These are phyloP conservation scores for Drosophila longiperda DNA, from an alignment of 2,888 invertebrate species.

Conservation along the genomic window DNA sequence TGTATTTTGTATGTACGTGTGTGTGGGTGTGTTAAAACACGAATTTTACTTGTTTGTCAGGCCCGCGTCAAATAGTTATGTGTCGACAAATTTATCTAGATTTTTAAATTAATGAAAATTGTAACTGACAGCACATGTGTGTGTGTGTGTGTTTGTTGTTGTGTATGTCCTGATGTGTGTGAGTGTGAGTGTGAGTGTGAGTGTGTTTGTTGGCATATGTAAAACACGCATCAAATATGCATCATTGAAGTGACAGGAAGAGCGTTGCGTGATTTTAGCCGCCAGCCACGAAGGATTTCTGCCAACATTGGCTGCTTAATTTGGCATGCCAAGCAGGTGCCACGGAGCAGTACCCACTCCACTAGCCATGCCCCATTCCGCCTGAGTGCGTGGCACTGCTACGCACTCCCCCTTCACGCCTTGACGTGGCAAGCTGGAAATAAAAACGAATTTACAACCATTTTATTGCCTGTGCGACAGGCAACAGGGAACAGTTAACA, in stretches of 20 bases:
- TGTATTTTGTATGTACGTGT: neutral
- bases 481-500: slow-evolving; percentile 43
- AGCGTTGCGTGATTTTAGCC: slow-evolving; percentile 60
- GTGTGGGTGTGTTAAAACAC: slow-evolving; percentile 23
- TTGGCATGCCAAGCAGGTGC: slow-evolving; percentile 76
- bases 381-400: neutral
- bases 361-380: neutral
- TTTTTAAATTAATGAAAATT: slow-evolving; percentile 80
- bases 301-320: slow-evolving; percentile 53
- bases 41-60: slow-evolving; percentile 36
- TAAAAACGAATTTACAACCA: slow-evolving; percentile 69
- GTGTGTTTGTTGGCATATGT: slow-evolving; percentile 44
- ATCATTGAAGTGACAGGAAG: slow-evolving; percentile 48
- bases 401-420: slow-evolving; percentile 15
- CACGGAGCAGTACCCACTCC: slow-evolving; percentile 10
- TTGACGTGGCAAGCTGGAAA: slow-evolving; percentile 49
- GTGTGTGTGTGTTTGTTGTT: neutral
- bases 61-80: slow-evolving; percentile 47
- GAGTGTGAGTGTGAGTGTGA: slow-evolving; percentile 3
- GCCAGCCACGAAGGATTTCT: slow-evolving; percentile 35
- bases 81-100: slow-evolving; percentile 62
- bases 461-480: slow-evolving; percentile 63
- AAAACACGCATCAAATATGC: slow-evolving; percentile 64
- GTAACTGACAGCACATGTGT: slow-evolving; percentile 60
- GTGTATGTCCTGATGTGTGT: slow-evolving; percentile 2